Evolutionary conservation across 2,113 vertebrate species (phyloP).

Genomic region (Cinclus mexicanus): DNA sequence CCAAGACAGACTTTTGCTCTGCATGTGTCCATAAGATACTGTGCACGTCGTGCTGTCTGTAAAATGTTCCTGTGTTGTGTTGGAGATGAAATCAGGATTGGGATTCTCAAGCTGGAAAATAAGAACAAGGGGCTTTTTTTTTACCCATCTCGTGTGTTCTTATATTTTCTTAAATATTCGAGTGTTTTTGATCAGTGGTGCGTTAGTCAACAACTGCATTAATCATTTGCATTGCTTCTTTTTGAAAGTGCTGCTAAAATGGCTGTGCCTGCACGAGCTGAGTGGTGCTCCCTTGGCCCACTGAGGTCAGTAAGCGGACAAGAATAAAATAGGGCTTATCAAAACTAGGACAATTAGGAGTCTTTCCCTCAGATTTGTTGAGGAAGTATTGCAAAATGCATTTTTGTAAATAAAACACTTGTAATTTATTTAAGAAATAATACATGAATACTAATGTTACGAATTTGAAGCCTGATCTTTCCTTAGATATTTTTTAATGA

Average conservation of each 20-base stretch:
- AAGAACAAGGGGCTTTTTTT: neutral
- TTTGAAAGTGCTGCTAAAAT: neutral
- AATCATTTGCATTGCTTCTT: neutral
- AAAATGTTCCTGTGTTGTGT: neutral
- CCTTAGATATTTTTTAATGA: neutral
- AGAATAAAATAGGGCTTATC: neutral
- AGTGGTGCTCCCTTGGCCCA: neutral
- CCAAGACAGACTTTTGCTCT: neutral
- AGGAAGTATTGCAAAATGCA: neutral
- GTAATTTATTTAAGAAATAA: neutral
- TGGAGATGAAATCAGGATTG: neutral
- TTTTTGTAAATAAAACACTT: neutral
- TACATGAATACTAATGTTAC: neutral
- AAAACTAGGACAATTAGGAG: neutral
- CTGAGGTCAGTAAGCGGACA: neutral
- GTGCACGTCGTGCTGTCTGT: rapidly evolving
- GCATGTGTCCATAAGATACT: neutral
- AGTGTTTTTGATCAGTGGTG: neutral
- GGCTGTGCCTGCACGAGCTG: neutral
- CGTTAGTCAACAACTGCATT: neutral
- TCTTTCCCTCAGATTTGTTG: neutral
- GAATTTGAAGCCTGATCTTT: neutral
- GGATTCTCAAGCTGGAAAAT: neutral
- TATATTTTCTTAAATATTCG: neutral
- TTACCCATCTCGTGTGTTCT: neutral